Base-by-base conservation (phyloP, 2,113 vertebrate genomes). In the Terrapene triunguis region DNA sequence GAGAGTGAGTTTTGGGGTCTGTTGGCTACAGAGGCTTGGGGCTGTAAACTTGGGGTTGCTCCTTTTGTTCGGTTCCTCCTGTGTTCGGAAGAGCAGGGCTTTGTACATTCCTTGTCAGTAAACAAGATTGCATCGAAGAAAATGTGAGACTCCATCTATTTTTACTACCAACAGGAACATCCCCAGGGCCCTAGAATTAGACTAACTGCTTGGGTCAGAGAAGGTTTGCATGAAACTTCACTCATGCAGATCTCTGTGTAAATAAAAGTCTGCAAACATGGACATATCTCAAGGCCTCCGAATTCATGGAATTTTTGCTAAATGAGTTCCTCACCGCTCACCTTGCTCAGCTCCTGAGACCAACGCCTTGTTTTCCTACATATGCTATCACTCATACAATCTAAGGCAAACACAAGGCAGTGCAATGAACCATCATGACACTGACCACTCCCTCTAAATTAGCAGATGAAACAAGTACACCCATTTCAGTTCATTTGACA, bases 361-460 rank as follows among this genome's bases (percentile, higher is more conserved):
- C 25, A 10, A 54, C 94, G 8, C 48, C 47, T 82, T 84, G 5
- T 80, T 95, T 89, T 89, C 32, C 47, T 22, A 10, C 29, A 38
- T 4, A 92, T 53, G 69, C 89, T 53, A 72, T 84, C 88, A 65
- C 72, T 93, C 80, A 88, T 27, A 10, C 54, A 48, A 27, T 82
- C 17, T 55, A 69, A 42, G 57, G 44, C 47, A 90, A 94, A 88
- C 16, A 89, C 14, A n/a, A 21, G 17, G 89, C 24, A 44, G 21
- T 93, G 14, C 35, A 93, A 95, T 91, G 44, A 94, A 94, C 94
- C 29, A 92, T 59, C 38, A 86, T 32, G 95, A 82, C 35, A 55
- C 93, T 89, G 35, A 62, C 80, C 48, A 14, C 42, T 91, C 55
- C 6, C 69, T 69, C 80, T 76, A 42, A 89, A 74, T 72, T 12